Conservation (phyloP, 92 coral and sea anemone genomes). For the Parazoanthus swiftii region DNA sequence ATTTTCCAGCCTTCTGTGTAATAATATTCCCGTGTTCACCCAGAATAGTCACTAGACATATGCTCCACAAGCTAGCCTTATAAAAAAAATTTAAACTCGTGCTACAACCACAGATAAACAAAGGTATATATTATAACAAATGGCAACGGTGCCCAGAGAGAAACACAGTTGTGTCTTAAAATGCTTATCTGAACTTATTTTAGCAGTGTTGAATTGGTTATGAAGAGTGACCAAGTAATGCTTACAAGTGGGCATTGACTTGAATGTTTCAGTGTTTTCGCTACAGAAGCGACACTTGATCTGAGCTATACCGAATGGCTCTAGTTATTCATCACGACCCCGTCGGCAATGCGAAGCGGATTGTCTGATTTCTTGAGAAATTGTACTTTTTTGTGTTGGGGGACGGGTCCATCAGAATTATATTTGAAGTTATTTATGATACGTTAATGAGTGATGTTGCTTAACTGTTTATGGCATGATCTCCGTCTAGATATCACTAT, state of each 20-base stretch:
- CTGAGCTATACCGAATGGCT: background rate
- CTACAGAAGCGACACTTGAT: slow-evolving; percentile 31
- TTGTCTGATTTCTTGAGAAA: slow-evolving; percentile 23
- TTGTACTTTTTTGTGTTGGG: background rate
- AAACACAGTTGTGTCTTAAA: background rate
- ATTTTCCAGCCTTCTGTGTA: slow-evolving; percentile 3
- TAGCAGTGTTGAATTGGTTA: background rate
- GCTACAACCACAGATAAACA: background rate
- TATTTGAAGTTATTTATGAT: background rate
- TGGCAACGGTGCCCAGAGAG: background rate
- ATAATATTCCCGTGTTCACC: slow-evolving; percentile 12
- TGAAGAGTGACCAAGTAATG: slow-evolving; percentile 1
- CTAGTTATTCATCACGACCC: slow-evolving; percentile 12
- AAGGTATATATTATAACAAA: background rate
- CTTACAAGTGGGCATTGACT: slow-evolving; percentile 28
- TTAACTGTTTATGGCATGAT: background rate
- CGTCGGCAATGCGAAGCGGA: background rate
- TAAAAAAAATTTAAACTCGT: background rate
- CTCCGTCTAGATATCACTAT: background rate
- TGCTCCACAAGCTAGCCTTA: too few species aligned
- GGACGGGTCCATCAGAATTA: background rate
- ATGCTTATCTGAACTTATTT: background rate
- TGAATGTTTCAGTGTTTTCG: slow-evolving; percentile 36
- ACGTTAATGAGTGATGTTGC: background rate
- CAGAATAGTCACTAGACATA: background rate